A percentile compares a stretch with the other conserved stretches of the same genome.
Conservation (phyloP, 2,797 vertebrate species). For the Trichosurus vulpecula region DNA sequence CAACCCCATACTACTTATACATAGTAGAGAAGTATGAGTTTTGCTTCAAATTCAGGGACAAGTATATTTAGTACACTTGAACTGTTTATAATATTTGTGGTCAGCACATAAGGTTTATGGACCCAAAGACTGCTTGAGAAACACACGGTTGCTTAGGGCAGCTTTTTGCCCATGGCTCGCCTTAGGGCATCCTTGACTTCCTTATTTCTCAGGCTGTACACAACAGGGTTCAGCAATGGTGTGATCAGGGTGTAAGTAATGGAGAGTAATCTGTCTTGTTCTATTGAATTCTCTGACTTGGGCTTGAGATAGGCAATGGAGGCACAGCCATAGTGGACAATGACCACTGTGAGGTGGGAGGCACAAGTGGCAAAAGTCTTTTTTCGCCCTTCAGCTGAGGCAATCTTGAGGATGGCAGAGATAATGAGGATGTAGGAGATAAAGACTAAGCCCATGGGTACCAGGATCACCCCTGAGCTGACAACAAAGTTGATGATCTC, state of each 20-base stretch:
- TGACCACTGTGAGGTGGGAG: constrained; percentile 57
- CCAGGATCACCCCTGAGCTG: constrained; percentile 57
- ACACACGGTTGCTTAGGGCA: background rate
- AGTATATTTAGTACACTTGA: background rate
- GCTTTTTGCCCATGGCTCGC: constrained; percentile 6
- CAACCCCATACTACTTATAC: background rate
- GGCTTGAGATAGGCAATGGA: constrained; percentile 65
- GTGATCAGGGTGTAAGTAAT: constrained; percentile 66
- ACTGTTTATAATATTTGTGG: background rate
- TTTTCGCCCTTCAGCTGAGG: constrained; percentile 31
- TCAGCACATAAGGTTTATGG: background rate
- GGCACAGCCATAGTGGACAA: constrained; percentile 51
- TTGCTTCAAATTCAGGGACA: background rate
- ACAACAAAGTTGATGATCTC: constrained; percentile 56
- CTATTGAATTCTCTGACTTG: constrained; percentile 48
- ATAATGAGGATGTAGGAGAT: constrained; percentile 65
- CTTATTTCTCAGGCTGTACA: constrained; percentile 64
- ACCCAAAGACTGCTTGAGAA: background rate
- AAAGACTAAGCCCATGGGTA: constrained; percentile 55
- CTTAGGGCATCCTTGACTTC: constrained; percentile 52
- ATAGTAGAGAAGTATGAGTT: background rate
- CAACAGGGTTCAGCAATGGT: constrained; percentile 38
- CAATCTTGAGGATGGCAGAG: constrained; percentile 51
- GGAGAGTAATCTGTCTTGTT: constrained; percentile 62
- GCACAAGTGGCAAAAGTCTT: constrained; percentile 64